phyloP scores from a whole-genome alignment of 2,888 invertebrate genomes.

The Chaetogeoica ovagalla region DNA sequence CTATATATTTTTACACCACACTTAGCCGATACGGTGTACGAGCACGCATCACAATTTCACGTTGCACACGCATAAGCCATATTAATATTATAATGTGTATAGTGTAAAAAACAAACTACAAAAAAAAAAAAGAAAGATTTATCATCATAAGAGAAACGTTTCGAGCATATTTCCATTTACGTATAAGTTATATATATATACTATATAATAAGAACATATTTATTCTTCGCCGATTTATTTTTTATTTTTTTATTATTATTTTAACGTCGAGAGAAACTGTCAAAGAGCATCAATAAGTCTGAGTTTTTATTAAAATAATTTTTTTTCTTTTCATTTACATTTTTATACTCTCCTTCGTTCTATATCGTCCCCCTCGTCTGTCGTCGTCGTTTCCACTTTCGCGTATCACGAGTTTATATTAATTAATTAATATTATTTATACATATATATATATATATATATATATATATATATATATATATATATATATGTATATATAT shows the following conservation, averaged over 20 bases:
- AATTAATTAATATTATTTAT: no score
- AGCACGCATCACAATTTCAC: neutral
- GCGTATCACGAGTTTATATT: neutral
- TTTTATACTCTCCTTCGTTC: neutral
- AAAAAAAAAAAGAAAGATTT: no score
- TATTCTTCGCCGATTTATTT: neutral
- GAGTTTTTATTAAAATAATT: conserved; percentile 36
- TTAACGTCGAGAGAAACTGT: conserved; percentile 27
- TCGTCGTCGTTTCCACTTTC: neutral
- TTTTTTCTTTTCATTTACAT: neutral
- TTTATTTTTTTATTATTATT: neutral
- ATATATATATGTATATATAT: neutral
- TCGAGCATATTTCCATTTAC: neutral
- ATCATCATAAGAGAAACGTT: neutral
- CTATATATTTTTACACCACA: neutral
- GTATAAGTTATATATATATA: no score
- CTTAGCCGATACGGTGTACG: neutral
- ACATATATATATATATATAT: neutral
- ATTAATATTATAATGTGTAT: conserved; percentile 9
- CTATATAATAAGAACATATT: neutral
- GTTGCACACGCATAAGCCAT: conserved; percentile 8
- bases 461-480: neutral
- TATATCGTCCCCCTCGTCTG: neutral
- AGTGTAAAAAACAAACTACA: conserved; percentile 9
- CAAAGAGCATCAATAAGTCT: conserved; percentile 41